Percentiles rank a stretch among this genome's conserved stretches.
Conservation (phyloP, 2,113 vertebrate species). For the Rhombomys opimus region DNA sequence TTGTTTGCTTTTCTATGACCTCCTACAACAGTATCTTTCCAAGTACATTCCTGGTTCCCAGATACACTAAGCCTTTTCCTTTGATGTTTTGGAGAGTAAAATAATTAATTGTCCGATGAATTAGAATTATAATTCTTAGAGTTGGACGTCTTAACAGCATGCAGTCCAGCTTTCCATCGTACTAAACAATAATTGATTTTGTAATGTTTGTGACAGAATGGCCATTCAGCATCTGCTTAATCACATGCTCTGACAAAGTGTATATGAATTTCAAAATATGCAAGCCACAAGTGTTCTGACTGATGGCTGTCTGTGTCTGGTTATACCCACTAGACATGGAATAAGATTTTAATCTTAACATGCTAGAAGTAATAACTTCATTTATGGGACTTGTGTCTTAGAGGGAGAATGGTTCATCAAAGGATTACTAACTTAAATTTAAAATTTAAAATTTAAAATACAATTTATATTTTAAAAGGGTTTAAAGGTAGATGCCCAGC, state of each 20-base stretch:
- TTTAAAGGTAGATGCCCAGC: background rate
- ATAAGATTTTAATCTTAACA: background rate
- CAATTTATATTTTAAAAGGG: background rate
- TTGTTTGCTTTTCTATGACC: background rate
- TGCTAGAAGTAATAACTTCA: background rate
- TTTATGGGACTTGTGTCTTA: background rate
- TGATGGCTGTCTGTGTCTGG: background rate
- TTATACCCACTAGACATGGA: background rate
- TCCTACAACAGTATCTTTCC: background rate
- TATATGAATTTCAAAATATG: background rate
- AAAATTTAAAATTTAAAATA: background rate
- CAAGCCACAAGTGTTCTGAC: background rate
- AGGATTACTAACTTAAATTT: background rate
- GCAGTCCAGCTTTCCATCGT: background rate
- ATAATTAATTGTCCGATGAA: background rate
- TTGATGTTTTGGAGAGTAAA: background rate
- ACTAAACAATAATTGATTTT: slow-evolving; percentile 4
- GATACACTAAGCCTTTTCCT: background rate
- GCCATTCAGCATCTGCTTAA: background rate
- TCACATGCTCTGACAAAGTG: background rate
- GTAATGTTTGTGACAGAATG: background rate
- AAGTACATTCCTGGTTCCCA: background rate
- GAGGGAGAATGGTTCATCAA: background rate
- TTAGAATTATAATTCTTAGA: background rate
- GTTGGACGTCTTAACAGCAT: background rate